Evolutionary conservation across 2,888 invertebrate species (phyloP), one percentile per base, ranked within the genome.

Genomic region (Epirrita christyi): DNA sequence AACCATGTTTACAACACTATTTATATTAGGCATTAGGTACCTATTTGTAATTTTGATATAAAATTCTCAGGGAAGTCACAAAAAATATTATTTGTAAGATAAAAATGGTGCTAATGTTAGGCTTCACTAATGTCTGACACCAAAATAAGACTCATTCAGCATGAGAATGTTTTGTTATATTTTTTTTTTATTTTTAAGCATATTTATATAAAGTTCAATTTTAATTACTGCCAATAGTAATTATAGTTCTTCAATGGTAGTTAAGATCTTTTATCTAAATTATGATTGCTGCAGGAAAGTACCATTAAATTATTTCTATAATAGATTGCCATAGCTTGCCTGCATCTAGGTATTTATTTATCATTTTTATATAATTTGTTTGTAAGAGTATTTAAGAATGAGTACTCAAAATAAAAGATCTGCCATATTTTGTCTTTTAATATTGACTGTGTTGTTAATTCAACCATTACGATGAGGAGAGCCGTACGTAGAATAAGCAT

Each of bases 391-490:
- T 84, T 87, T 85, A 83, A 66, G 69, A 80, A 75, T 73, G 85
- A 88, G 85, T 91, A 91, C 90, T 91, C 90, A 72, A 83, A 87
- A 84, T 87, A 90, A 91, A 90, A 90, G 91, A 90, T 92, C 89
- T 92, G 92, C 92, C 91, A 92, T 92, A 92, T 87, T 80, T 83
- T 89, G 85, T 88, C 83, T 89, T 88, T 88, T 88, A 88, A 86
- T 86, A 85, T 81, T 87, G 86, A 88, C 86, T 90, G 85, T 77
- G 80, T 83, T 86, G 84, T 84, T 85, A 83, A 85, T 81, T 79
- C 85, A 86, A 84, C 75, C 82, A 81, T 81, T 78, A 80, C 72
- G 80, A 83, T 72, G 81, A 81, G 77, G 76, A 82, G 80, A 85
- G 81, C 79, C 85, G 85, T 84, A 86, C 78, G 78, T 91, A 88